Evolutionary conservation across 2,113 vertebrate species (phyloP).

Genomic region (Sceloporus undulatus): DNA sequence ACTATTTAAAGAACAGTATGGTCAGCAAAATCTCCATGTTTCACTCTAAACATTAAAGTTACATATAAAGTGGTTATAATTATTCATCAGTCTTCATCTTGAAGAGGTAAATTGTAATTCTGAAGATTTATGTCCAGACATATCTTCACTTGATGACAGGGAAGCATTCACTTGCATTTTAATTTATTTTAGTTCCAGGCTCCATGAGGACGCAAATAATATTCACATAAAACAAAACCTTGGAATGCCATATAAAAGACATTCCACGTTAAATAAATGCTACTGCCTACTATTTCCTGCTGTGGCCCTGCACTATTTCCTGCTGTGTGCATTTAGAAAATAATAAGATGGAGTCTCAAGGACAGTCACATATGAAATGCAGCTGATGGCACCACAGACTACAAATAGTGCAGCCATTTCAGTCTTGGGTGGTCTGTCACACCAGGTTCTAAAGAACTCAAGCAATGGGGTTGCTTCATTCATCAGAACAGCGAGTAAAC

Average conservation of each 20-base stretch:
- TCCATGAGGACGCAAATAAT: neutral
- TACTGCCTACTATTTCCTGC: neutral
- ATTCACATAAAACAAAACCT: neutral
- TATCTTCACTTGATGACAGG: neutral
- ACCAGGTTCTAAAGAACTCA: neutral
- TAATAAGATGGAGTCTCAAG: neutral
- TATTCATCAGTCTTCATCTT: neutral
- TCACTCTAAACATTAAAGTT: neutral
- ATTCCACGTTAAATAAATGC: conserved; percentile 7
- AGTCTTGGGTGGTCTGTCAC: conserved; percentile 5
- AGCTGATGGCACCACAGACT: neutral
- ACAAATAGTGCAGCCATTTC: neutral
- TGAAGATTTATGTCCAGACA: neutral
- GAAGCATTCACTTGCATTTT: neutral
- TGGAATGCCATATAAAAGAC: neutral
- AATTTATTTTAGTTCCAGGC: neutral
- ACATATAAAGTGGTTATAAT: neutral
- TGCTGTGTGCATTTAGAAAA: conserved; percentile 1
- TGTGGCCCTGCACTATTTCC: neutral
- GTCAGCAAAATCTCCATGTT: neutral
- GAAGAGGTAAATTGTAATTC: neutral
- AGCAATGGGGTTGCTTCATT: neutral
- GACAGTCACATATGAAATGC: conserved; percentile 9
- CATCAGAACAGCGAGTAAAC: neutral
- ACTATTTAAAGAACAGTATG: no score